A percentile compares a stretch with the other conserved stretches of the same genome.
Evolutionary conservation across 2,797 vertebrate species (phyloP).

Genomic region (Sebastes cheni): DNA sequence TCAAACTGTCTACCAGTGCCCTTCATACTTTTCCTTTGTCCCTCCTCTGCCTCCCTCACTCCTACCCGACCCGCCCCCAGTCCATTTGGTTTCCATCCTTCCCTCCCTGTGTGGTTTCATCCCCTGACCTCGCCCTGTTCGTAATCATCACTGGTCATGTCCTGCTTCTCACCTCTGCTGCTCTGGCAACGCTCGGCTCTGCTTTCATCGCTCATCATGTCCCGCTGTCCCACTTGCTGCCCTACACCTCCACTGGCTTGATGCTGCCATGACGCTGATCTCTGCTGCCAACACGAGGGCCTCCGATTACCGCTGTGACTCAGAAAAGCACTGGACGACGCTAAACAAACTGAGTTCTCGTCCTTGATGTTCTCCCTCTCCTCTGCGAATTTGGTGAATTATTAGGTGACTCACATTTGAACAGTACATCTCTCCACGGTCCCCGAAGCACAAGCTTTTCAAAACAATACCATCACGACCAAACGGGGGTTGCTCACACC

Average conservation of each 20-base stretch:
- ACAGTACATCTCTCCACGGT: conserved; percentile 20
- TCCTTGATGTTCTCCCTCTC: conserved; percentile 26
- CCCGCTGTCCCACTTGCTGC: conserved; percentile 48
- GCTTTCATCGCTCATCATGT: conserved; percentile 58
- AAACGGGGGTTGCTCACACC: neutral
- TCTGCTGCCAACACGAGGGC: conserved; percentile 46
- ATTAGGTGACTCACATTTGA: conserved; percentile 48
- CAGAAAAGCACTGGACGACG: conserved; percentile 32
- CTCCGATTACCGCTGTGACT: conserved; percentile 53
- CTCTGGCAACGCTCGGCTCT: conserved; percentile 39
- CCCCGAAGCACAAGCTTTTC: conserved; percentile 13
- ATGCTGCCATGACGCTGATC: conserved; percentile 38
- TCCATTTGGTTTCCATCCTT: conserved; percentile 36
- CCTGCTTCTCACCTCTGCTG: conserved; percentile 61
- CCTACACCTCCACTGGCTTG: conserved; percentile 49
- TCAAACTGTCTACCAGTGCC: conserved; percentile 45
- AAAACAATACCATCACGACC: conserved; percentile 16
- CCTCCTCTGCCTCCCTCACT: neutral
- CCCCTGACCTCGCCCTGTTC: conserved; percentile 48
- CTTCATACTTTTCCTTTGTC: conserved; percentile 25
- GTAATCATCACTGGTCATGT: conserved; percentile 54
- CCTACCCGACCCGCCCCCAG: conserved; percentile 8
- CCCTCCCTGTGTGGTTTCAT: conserved; percentile 36
- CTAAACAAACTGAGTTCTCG: conserved; percentile 42
- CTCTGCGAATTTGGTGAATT: conserved; percentile 29